Evolutionary conservation across 2,797 vertebrate genomes (phyloP).

Genomic region (Spinibarbus caldwelli): DNA sequence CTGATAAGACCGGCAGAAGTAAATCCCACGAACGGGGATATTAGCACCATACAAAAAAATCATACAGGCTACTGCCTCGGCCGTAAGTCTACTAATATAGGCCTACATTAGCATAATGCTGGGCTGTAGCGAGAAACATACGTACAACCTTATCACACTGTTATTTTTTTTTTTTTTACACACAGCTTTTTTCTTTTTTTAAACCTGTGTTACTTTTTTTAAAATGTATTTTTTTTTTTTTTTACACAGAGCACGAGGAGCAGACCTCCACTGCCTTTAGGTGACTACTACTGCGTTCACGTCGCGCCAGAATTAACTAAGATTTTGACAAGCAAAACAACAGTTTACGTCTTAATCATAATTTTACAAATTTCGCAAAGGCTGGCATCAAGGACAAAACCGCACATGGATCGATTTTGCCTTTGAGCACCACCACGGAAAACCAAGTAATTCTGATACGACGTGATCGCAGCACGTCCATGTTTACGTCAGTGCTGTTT

Average conservation of each 20-base stretch:
- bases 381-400: neutral
- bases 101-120: constrained; percentile 64
- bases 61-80: constrained; percentile 71
- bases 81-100: constrained; percentile 61
- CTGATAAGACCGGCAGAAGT: constrained; percentile 62
- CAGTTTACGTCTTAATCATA: neutral
- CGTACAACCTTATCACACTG: constrained; percentile 42
- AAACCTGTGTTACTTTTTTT: neutral
- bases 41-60: constrained; percentile 81
- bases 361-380: neutral
- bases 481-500: constrained; percentile 63
- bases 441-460: neutral
- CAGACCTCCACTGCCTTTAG: constrained; percentile 66
- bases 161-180: constrained; percentile 54
- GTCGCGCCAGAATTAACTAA: neutral
- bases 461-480: constrained; percentile 42
- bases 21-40: constrained; percentile 70
- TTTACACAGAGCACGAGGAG: constrained; percentile 67
- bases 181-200: constrained; percentile 57
- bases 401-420: neutral
- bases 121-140: constrained; percentile 47
- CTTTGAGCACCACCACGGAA: neutral
- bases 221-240: neutral
- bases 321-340: neutral
- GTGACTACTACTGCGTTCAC: constrained; percentile 50